phyloP scores from a whole-genome alignment of 1,140 invertebrate genomes.

The Mizuhopecten yessoensis region DNA sequence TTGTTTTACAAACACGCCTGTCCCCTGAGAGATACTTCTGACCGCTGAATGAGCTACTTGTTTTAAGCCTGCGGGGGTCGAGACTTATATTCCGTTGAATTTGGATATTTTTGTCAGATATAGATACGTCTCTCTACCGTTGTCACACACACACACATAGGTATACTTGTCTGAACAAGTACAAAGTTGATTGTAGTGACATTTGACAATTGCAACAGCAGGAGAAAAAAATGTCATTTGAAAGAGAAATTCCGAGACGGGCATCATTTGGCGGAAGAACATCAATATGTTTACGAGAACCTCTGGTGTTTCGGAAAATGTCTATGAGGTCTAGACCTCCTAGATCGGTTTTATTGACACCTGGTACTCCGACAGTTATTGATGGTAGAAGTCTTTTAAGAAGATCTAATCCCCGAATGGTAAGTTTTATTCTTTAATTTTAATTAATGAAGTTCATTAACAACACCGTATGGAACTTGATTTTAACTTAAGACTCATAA shows the following conservation, averaged over 20 bases:
- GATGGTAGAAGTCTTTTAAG: not conserved
- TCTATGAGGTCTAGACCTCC: not conserved
- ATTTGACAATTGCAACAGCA: not conserved
- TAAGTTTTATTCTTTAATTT: not conserved
- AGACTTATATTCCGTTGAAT: not conserved
- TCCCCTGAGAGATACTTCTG: no score
- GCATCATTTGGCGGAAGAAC: not conserved
- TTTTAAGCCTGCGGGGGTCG: not conserved
- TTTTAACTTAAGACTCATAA: no score
- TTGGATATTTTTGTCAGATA: not conserved
- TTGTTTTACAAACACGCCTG: not conserved
- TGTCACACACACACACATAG: no score
- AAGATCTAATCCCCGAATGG: not conserved
- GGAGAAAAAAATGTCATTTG: not conserved
- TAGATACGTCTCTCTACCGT: no score
- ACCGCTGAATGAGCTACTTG: not conserved
- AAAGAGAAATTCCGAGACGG: not conserved
- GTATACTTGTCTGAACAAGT: not conserved
- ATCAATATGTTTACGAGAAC: not conserved
- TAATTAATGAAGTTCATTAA: not conserved
- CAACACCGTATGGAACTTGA: no score
- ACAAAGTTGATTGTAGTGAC: not conserved
- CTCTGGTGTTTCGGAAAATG: not conserved
- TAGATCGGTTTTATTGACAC: not conserved
- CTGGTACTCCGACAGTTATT: not conserved